Base-by-base conservation (phyloP, 2,888 invertebrate species). In the Argyra leucocephala region DNA sequence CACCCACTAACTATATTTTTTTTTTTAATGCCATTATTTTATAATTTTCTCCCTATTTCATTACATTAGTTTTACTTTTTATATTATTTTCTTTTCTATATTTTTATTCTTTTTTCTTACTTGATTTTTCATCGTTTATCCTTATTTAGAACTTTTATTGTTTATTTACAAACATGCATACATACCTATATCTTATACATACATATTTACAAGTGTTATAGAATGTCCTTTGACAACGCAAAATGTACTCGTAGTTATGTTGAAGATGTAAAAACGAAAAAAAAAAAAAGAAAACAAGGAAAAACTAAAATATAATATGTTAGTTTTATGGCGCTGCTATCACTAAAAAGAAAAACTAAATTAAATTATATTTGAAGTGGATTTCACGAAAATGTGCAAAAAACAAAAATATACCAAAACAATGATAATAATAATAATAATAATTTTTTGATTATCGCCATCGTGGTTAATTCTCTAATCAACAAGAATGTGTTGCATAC, bases 201-300 rank as follows among this genome's bases (percentile, higher is more conserved):
- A 48, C 15, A 48, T 48, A 48, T 18, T 12, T 48, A 48, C 48
- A 48, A 2, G 48, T 48, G 4, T n/a, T n/a, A 48, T 48, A 5
- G 6, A 48, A 18, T 48, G 48, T 48, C 48, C 48, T 48, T 48
- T 48, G 48, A 18, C 48, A 48, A 48, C 48, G 18, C 48, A 48
- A 48, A 48, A 48, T 48, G 48, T 48, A n/a, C n/a, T n/a, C n/a
- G n/a, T n/a, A n/a, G n/a, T n/a, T n/a, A 48, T 48, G 48, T 48
- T 48, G 18, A 31, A 31, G 10, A 48, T 12, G 15, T 1, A 48
- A 48, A 18, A 48, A 48, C n/a, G 18, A 48, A 48, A 18, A 48
- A 48, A 37, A 9, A 37, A 15, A 7, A 31, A 9, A n/a, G 48
- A 48, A 48, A 5, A 12, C 37, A 37, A 37, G 3, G 12, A 15